These are phyloP conservation scores for Muntiacus muntjak DNA, from an alignment of 2,113 vertebrate species.

Conservation along the genomic window DNA sequence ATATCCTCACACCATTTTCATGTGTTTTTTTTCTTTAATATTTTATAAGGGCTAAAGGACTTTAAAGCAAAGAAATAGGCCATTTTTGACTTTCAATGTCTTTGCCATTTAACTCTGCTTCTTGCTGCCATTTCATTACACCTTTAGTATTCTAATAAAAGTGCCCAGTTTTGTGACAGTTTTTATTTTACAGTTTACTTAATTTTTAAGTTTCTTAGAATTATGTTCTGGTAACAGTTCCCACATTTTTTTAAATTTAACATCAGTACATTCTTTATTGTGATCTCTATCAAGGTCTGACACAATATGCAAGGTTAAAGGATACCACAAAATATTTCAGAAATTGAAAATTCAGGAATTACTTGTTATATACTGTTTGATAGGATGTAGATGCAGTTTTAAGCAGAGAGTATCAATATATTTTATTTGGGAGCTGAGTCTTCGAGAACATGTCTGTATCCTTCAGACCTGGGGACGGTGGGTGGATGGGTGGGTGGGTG, in stretches of 20 bases:
- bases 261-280: background rate
- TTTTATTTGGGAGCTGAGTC: background rate
- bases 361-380: background rate
- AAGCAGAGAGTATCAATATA: background rate
- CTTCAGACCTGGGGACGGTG: background rate
- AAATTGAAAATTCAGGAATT: background rate
- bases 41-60: slow-evolving; percentile 1
- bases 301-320: background rate
- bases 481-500: background rate
- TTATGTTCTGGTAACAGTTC: background rate
- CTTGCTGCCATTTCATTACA: slow-evolving; percentile 11
- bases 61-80: slow-evolving; percentile 24
- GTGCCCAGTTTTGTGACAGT: background rate
- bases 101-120: background rate
- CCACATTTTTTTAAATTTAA: background rate
- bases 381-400: background rate
- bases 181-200: background rate
- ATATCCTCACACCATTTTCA: background rate
- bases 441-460: background rate
- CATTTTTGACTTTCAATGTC: background rate
- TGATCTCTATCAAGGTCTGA: background rate
- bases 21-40: background rate
- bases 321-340: background rate
- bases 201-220: background rate
- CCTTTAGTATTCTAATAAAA: slow-evolving; percentile 7